phyloP scores from a whole-genome alignment of 1,140 invertebrate species.

The Drosophila micromelanica region DNA sequence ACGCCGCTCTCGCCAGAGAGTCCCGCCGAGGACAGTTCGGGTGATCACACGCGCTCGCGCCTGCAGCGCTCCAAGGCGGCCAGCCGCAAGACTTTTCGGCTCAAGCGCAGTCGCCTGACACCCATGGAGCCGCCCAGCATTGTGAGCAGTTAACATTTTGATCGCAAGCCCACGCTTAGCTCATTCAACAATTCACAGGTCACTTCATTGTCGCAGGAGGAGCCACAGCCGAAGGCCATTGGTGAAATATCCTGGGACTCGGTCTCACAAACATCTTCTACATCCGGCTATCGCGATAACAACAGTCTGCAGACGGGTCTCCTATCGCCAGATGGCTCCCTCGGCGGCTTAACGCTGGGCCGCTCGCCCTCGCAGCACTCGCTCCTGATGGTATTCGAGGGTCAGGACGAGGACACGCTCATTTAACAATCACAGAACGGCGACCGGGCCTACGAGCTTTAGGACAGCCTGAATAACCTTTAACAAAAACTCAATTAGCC shows the following conservation, averaged over 20 bases:
- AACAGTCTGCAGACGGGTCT: slow-evolving; percentile 86
- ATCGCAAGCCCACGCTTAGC: slow-evolving; percentile 53
- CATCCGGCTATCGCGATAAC: slow-evolving; percentile 90
- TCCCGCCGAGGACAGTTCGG: slow-evolving; percentile 88
- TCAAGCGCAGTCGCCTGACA: slow-evolving; percentile 89
- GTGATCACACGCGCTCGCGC: slow-evolving; percentile 87
- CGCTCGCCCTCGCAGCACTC: slow-evolving; percentile 88
- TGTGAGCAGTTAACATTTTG: slow-evolving; percentile 51
- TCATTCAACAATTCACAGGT: slow-evolving; percentile 55
- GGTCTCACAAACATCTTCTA: slow-evolving; percentile 91
- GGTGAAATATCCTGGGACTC: slow-evolving; percentile 91
- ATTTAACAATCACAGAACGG: slow-evolving; percentile 86
- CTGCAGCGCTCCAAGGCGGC: slow-evolving; percentile 96
- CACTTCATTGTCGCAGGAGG: slow-evolving; percentile 71
- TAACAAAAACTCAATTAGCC: background rate
- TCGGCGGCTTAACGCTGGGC: slow-evolving; percentile 76
- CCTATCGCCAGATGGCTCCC: slow-evolving; percentile 85
- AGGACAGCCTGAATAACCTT: slow-evolving; percentile 34
- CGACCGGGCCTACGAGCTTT: slow-evolving; percentile 77
- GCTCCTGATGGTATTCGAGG: slow-evolving; percentile 88
- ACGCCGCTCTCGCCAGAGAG: slow-evolving; percentile 90
- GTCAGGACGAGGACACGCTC: slow-evolving; percentile 90
- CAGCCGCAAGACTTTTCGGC: slow-evolving; percentile 96
- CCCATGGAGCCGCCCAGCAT: slow-evolving; percentile 80
- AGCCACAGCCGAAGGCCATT: slow-evolving; percentile 77